Percentiles rank a stretch among this genome's conserved stretches.
These are phyloP conservation scores for Diglossa cyanea DNA, from an alignment of 2,797 vertebrate genomes.

Conservation along the genomic window DNA sequence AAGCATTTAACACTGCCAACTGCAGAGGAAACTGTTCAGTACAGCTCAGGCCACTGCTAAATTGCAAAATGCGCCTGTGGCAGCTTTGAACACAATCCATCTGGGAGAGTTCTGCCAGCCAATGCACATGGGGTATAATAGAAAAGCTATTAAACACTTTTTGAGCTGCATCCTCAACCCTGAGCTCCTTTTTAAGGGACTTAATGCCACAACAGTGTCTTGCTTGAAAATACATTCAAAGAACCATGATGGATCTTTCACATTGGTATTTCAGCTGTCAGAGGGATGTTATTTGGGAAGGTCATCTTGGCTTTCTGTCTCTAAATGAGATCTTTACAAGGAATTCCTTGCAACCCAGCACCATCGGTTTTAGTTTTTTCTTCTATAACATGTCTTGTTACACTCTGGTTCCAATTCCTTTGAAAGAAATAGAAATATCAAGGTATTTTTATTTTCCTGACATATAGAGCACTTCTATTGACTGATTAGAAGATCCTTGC, in stretches of 20 bases:
- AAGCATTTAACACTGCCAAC: background rate
- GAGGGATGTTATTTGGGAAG: background rate
- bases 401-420: background rate
- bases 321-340: background rate
- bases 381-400: background rate
- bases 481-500: background rate
- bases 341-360: background rate
- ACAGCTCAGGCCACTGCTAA: background rate
- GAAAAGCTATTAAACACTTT: slow-evolving; percentile 3
- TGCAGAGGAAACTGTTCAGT: background rate
- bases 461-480: background rate
- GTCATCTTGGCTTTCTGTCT: background rate
- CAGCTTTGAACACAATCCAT: background rate
- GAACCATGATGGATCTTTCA: background rate
- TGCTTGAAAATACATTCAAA: background rate
- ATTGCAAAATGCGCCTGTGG: background rate
- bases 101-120: background rate
- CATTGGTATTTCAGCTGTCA: background rate
- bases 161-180: background rate
- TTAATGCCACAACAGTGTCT: background rate
- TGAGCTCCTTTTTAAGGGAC: background rate
- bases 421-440: background rate
- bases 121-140: background rate
- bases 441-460: background rate
- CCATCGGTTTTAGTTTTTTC: background rate